A percentile compares a stretch with the other conserved stretches of the same genome.
These are phyloP conservation scores for Rhopalosiphum nymphaeae DNA, from an alignment of 2,888 invertebrate species.

Conservation along the genomic window DNA sequence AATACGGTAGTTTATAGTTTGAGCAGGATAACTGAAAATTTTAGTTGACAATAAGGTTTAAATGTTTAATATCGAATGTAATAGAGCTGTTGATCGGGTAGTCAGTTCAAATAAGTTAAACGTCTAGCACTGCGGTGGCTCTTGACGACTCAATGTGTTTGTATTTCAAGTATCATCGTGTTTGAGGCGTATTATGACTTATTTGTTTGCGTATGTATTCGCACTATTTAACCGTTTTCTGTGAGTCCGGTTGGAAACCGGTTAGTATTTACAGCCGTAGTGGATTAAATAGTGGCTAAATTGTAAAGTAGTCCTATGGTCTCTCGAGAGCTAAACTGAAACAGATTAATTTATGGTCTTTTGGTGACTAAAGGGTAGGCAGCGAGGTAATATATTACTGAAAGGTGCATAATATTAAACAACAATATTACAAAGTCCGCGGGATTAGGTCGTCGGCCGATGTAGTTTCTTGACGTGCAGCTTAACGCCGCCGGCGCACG, in stretches of 20 bases:
- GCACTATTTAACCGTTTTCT: not conserved
- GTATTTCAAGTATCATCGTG: not conserved
- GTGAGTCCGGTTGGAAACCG: not conserved
- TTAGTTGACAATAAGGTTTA: not conserved
- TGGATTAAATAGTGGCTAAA: not conserved
- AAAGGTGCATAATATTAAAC: not conserved
- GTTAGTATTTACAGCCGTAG: not conserved
- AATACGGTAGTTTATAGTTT: not conserved
- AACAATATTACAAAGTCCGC: not conserved
- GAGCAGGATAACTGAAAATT: too few relatives aligned
- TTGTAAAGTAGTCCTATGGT: not conserved
- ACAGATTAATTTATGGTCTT: not conserved
- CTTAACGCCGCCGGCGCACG: not conserved
- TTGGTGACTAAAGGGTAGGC: not conserved
- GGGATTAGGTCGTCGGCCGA: not conserved
- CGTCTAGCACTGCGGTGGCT: not conserved
- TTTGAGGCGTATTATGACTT: not conserved
- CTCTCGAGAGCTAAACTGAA: not conserved
- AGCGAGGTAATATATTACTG: not conserved
- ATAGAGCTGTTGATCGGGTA: not conserved
- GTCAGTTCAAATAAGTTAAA: not conserved
- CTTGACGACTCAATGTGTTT: not conserved
- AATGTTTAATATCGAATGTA: not conserved
- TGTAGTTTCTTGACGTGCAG: not conserved
- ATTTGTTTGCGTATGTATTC: not conserved